These are phyloP conservation scores for Thalpophila matura DNA, from an alignment of 2,888 invertebrate species.

Conservation along the genomic window DNA sequence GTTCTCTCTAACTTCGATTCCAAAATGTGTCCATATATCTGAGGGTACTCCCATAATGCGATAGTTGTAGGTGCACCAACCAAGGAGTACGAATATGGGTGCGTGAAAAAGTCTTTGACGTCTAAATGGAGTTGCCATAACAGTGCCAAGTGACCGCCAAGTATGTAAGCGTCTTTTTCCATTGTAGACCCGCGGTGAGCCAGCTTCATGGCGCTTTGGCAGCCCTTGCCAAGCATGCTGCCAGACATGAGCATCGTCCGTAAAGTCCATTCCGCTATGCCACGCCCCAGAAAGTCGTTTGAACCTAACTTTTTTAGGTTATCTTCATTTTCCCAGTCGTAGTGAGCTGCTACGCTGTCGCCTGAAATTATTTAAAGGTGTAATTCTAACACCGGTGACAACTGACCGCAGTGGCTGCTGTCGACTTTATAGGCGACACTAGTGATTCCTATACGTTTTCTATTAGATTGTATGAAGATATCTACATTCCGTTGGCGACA, in stretches of 20 bases:
- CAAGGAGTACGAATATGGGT: slow-evolving; percentile 83
- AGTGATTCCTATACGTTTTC: too few relatives aligned
- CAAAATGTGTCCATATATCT: slow-evolving; percentile 79
- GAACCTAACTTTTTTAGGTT: slow-evolving; percentile 82
- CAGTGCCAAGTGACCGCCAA: slow-evolving; percentile 84
- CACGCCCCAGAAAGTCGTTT: slow-evolving; percentile 81
- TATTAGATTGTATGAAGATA: too few relatives aligned
- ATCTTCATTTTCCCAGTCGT: slow-evolving; percentile 84
- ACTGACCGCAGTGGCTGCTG: too few relatives aligned
- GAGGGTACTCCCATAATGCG: slow-evolving; percentile 86
- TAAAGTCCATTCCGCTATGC: slow-evolving; percentile 83
- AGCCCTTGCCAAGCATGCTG: slow-evolving; percentile 85
- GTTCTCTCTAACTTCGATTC: slow-evolving; percentile 77
- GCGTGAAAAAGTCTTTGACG: slow-evolving; percentile 84
- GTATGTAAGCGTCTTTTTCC: slow-evolving; percentile 80
- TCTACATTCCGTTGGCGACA: too few relatives aligned
- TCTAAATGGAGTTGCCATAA: slow-evolving; percentile 87
- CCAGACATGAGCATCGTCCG: slow-evolving; percentile 84
- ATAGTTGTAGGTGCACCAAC: slow-evolving; percentile 82
- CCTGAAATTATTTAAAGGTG: slow-evolving; percentile 62
- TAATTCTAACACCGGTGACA: too few relatives aligned
- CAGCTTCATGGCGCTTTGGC: slow-evolving; percentile 85
- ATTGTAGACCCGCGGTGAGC: slow-evolving; percentile 72
- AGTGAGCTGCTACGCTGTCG: slow-evolving; percentile 67
- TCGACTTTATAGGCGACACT: too few relatives aligned